Evolutionary conservation across 2,113 vertebrate genomes (phyloP).

Genomic region (Apodemus speciosus): DNA sequence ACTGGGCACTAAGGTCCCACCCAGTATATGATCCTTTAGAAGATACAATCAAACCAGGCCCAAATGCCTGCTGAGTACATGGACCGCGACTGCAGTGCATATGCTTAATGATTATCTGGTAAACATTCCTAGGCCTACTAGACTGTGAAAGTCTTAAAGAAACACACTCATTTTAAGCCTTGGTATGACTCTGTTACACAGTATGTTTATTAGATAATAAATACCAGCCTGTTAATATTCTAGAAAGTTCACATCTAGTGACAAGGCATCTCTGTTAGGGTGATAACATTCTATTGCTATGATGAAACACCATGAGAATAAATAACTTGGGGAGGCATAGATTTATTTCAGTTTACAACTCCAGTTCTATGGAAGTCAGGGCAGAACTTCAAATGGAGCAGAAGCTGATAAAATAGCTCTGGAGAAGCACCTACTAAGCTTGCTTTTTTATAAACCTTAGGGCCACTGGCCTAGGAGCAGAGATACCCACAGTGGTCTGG

Average conservation of each 20-base stretch:
- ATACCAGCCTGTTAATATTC: not conserved
- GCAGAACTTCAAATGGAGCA: not conserved
- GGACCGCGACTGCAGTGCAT: not conserved
- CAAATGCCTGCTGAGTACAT: not conserved
- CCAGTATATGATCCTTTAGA: not conserved
- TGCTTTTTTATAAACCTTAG: not conserved
- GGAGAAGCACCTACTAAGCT: too few species aligned
- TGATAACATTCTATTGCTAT: not conserved
- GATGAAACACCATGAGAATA: not conserved
- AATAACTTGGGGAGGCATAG: not conserved
- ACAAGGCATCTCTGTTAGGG: not conserved
- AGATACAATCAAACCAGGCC: not conserved
- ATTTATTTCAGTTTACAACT: too few species aligned
- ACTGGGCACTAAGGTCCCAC: not conserved
- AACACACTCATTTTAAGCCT: not conserved
- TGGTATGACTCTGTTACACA: not conserved
- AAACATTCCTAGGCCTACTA: not conserved
- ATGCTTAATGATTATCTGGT: not conserved
- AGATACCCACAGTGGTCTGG: too few species aligned
- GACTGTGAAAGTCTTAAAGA: not conserved
- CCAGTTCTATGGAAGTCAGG: not conserved
- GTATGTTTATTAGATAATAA: constrained; percentile 12
- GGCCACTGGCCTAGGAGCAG: not conserved
- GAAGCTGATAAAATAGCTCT: not conserved
- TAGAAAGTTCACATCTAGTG: not conserved